Evolutionary conservation across 2,888 invertebrate genomes (phyloP), one percentile per base, ranked within the genome.

Genomic region (Helicoverpa assulta): DNA sequence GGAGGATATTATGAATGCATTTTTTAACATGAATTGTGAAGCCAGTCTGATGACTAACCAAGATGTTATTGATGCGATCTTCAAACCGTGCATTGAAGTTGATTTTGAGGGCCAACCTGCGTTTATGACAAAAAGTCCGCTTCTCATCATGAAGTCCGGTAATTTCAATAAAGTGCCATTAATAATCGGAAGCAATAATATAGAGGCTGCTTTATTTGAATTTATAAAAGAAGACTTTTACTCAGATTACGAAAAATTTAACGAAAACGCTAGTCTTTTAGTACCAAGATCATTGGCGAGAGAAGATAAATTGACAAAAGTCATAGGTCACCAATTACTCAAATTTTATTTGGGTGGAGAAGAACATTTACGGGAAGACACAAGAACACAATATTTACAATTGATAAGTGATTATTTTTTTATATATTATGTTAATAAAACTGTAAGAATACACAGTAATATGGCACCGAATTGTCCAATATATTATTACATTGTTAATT

Each of bases 151-250:
- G 64, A 94, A 93, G 83, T 91, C 94, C 37, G 93, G 93, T 29
- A 92, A 92, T 67, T 92, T 92, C 65, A 92, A 93, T 78, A 94
- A 93, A 85, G 94, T 96, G 0, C 96, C 96, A 2, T 78, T 95
- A 64, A 92, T 96, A 57, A 94, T 95, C 56, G 96, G 96, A 18
- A 91, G 92, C 76, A 93, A 92, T 76, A 93, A 94, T 65, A 89
- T 90, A 66, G 95, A 95, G 85, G 93, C 85, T 2, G 86, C 89
- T 16, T 71, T 93, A 51, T 76, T 94, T 37, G 86, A 93, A 71
- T 90, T 86, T 59, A 65, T 90, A 2, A 87, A 86, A 52, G 75
- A 84, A 60, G 88, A 92, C 52, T 91, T 90, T 77, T 92, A 92
- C 73, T 85, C 86, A n/a, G 89, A 92, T 74, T 92, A 88, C 70